Conservation (phyloP, 2,888 invertebrate genomes). For the Ormyrus nitidulus region DNA sequence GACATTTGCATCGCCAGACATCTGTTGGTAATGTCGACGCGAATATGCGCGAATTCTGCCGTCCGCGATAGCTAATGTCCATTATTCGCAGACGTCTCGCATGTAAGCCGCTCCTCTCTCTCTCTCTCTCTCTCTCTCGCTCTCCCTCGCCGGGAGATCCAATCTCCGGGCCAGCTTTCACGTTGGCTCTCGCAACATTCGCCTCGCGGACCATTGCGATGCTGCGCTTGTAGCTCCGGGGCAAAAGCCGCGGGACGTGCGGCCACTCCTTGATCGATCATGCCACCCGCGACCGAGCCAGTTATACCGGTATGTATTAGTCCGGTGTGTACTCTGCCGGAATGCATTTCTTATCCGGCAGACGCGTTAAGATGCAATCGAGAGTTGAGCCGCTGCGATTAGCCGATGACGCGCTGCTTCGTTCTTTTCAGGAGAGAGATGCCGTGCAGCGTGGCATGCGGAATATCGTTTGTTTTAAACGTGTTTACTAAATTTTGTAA, state of each 20-base stretch:
- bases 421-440: no score
- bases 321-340: no score
- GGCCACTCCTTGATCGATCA: slow-evolving; percentile 38
- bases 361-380: no score
- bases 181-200: neutral
- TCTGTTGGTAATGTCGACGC: slow-evolving; percentile 51
- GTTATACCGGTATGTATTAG: neutral
- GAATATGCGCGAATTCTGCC: slow-evolving; percentile 47
- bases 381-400: no score
- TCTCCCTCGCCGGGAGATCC: neutral
- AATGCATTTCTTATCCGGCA: no score
- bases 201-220: neutral
- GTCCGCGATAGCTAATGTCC: slow-evolving; percentile 41
- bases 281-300: neutral
- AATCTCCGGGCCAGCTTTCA: neutral
- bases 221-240: neutral
- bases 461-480: no score
- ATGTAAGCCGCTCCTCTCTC: slow-evolving; percentile 12
- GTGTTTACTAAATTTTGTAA: no score
- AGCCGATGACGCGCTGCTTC: no score
- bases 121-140: slow-evolving; percentile 32
- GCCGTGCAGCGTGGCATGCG: no score
- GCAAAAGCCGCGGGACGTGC: slow-evolving; percentile 24
- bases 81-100: slow-evolving; percentile 50
- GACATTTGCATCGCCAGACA: slow-evolving; percentile 53